These are phyloP conservation scores for Sinella curviseta DNA, from an alignment of 1,140 invertebrate genomes.

Conservation along the genomic window DNA sequence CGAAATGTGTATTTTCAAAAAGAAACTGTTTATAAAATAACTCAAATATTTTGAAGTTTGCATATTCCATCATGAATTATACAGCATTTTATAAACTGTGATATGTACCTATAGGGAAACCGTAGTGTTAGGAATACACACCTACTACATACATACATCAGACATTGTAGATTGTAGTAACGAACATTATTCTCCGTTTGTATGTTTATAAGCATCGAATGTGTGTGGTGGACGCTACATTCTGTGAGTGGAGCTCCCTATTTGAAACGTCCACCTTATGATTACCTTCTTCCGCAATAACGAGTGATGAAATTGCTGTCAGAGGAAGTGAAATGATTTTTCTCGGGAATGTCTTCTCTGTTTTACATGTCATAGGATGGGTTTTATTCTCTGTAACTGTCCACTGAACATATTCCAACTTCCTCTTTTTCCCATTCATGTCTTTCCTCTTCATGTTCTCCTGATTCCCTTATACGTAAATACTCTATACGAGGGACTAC, in stretches of 20 bases:
- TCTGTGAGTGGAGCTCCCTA: not conserved
- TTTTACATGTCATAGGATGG: conserved; percentile 19
- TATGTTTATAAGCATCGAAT: too few species aligned
- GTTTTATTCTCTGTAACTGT: conserved; percentile 1
- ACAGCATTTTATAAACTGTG: too few species aligned
- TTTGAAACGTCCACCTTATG: conserved; percentile 43
- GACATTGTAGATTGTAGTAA: too few species aligned
- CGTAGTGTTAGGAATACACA: too few species aligned
- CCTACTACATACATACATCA: too few species aligned
- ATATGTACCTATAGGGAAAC: too few species aligned
- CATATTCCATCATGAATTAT: too few species aligned
- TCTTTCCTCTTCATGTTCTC: not conserved
- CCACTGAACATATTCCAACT: not conserved
- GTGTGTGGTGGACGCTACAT: too few species aligned
- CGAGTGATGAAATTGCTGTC: conserved; percentile 47
- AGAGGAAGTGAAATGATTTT: conserved; percentile 37
- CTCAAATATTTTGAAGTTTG: too few species aligned
- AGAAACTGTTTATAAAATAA: too few species aligned
- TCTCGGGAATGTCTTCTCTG: conserved; percentile 28
- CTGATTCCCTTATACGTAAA: not conserved
- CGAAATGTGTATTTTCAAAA: too few species aligned
- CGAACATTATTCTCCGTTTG: too few species aligned
- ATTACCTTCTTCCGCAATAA: conserved; percentile 50
- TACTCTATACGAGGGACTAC: not conserved
- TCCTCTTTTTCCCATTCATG: not conserved